Conservation (phyloP, 1,140 invertebrate genomes). For the Centruroides sculpturatus region DNA sequence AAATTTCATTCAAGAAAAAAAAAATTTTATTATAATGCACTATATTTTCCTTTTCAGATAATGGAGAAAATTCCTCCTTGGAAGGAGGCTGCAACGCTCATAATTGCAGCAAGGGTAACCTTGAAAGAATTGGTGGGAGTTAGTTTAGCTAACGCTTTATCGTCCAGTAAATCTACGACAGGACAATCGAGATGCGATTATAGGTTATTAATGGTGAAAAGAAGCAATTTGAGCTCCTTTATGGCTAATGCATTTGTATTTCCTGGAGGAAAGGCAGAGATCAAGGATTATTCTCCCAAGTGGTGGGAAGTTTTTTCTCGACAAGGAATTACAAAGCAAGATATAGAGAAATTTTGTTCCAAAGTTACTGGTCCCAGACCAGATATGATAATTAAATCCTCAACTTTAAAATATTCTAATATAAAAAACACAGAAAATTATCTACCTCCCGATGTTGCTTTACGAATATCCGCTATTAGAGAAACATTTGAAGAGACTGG, state of each 20-base stretch:
- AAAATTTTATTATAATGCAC: not conserved
- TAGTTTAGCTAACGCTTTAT: conserved; percentile 3
- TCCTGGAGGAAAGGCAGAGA: conserved; percentile 58
- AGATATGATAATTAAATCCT: conserved; percentile 13
- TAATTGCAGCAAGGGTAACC: conserved; percentile 23
- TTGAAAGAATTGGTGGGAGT: conserved; percentile 15
- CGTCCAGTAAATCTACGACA: not conserved
- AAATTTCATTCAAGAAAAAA: too few species aligned
- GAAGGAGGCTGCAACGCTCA: conserved; percentile 28
- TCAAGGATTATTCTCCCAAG: conserved; percentile 45
- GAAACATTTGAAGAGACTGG: conserved; percentile 86
- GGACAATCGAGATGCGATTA: conserved; percentile 23
- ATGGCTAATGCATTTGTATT: conserved; percentile 61
- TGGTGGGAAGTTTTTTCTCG: conserved; percentile 51
- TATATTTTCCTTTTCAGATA: conserved; percentile 1
- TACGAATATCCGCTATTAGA: conserved; percentile 66
- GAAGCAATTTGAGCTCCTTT: conserved; percentile 42
- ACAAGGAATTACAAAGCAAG: conserved; percentile 6
- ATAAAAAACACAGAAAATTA: conserved; percentile 8
- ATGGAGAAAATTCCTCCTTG: conserved; percentile 20
- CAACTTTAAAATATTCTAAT: conserved; percentile 1
- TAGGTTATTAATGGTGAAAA: conserved; percentile 45
- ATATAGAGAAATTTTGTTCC: not conserved
- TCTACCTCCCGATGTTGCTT: conserved; percentile 46
- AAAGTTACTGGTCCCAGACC: conserved; percentile 12